Percentiles rank a stretch among this genome's conserved stretches.
Evolutionary conservation across 2,888 invertebrate genomes (phyloP).

Genomic region (Drosophila quasianomalipes): DNA sequence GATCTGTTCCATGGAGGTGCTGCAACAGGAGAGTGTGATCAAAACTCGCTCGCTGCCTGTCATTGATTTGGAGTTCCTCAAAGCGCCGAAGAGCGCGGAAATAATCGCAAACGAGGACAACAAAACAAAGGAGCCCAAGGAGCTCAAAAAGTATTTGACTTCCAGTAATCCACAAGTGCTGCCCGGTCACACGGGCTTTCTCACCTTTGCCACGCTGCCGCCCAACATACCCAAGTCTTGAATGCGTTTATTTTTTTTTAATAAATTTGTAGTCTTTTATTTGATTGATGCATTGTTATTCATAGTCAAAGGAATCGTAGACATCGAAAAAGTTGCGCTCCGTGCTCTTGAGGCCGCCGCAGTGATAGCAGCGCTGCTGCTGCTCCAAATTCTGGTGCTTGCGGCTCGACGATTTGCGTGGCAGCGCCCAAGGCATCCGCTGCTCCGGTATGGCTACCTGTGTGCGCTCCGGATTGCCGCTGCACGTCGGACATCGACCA

Average conservation of each 20-base stretch:
- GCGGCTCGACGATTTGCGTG: constrained; percentile 80
- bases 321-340: constrained; percentile 61
- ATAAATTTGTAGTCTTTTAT: constrained; percentile 61
- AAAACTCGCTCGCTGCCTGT: constrained; percentile 89
- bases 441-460: constrained; percentile 84
- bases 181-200: constrained; percentile 98
- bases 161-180: constrained; percentile 90
- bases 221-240: constrained; percentile 85
- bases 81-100: constrained; percentile 77
- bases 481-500: constrained; percentile 82
- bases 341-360: constrained; percentile 58
- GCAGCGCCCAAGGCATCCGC: constrained; percentile 84
- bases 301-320: constrained; percentile 43
- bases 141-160: constrained; percentile 88
- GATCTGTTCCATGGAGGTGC: constrained; percentile 94
- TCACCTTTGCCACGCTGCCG: constrained; percentile 96
- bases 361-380: constrained; percentile 67
- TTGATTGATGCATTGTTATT: constrained; percentile 44
- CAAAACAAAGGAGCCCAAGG: constrained; percentile 75
- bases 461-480: constrained; percentile 78
- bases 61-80: constrained; percentile 90
- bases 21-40: constrained; percentile 92
- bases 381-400: constrained; percentile 48
- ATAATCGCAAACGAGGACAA: constrained; percentile 54
- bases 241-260: constrained; percentile 28